Evolutionary conservation across 2,888 invertebrate species (phyloP).

Genomic region (Lydus trimaculatus): DNA sequence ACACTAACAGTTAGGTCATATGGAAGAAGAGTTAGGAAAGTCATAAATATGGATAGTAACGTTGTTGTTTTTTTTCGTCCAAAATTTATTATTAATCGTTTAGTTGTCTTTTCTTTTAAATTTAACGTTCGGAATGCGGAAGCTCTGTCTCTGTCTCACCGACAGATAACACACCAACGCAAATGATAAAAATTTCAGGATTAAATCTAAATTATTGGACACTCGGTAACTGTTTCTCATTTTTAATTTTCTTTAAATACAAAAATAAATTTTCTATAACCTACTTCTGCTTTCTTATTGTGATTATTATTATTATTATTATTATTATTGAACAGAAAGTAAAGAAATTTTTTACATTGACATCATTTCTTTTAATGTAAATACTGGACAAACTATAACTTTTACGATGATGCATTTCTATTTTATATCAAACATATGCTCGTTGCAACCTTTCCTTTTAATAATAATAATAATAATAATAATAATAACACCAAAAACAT

Average conservation of each 20-base stretch:
- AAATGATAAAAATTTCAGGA: background rate
- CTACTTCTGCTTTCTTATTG: background rate
- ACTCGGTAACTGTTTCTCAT: background rate
- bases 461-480: too few species aligned
- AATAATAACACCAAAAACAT: too few species aligned
- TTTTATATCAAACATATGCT: background rate
- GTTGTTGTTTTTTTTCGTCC: too few species aligned
- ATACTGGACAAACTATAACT: background rate
- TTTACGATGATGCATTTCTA: slow-evolving; percentile 2
- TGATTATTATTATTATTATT: too few species aligned
- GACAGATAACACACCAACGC: background rate
- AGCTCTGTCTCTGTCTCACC: background rate
- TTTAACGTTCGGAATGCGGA: background rate
- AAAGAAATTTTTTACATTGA: background rate
- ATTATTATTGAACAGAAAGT: background rate
- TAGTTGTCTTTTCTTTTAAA: background rate
- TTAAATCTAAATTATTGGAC: background rate
- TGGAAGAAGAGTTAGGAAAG: too few species aligned
- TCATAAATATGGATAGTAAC: too few species aligned
- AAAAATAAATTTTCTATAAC: too few species aligned
- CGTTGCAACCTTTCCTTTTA: too few species aligned
- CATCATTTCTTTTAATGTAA: too few species aligned
- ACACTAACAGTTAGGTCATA: too few species aligned
- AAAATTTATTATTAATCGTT: background rate
- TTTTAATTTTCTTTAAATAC: background rate